phyloP scores from a whole-genome alignment of 2,113 vertebrate species.

The Gila orcuttii region DNA sequence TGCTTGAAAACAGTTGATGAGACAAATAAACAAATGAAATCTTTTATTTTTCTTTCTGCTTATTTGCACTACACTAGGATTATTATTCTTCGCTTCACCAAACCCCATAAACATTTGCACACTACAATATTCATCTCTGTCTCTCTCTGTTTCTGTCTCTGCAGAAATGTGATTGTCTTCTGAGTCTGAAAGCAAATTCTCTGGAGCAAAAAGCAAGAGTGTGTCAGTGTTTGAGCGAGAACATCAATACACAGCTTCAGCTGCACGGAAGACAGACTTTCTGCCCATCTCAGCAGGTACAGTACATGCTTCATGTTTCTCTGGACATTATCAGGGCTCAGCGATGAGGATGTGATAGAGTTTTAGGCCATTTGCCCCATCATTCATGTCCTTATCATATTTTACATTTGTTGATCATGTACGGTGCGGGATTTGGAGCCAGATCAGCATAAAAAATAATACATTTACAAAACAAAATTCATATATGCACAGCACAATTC shows the following conservation, averaged over 20 bases:
- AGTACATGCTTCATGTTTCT: background rate
- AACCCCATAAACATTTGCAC: background rate
- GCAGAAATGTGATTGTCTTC: slow-evolving; percentile 94
- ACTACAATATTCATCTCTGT: background rate
- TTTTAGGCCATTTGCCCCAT: background rate
- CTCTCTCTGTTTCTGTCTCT: slow-evolving; percentile 42
- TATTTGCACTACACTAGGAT: background rate
- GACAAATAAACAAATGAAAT: background rate
- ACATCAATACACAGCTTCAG: slow-evolving; percentile 89
- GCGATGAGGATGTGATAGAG: background rate
- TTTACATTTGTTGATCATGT: background rate
- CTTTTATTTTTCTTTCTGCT: background rate
- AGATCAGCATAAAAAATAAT: too few species aligned
- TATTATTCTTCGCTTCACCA: background rate
- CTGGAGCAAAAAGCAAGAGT: slow-evolving; percentile 93
- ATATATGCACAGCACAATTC: too few species aligned
- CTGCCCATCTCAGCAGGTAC: slow-evolving; percentile 82
- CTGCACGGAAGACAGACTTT: slow-evolving; percentile 77
- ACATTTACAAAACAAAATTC: too few species aligned
- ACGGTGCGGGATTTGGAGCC: too few species aligned
- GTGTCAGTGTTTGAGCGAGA: slow-evolving; percentile 94
- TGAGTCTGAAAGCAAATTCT: slow-evolving; percentile 94
- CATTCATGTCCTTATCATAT: background rate
- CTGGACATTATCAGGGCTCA: background rate
- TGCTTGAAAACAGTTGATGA: background rate